Base-by-base conservation (phyloP, 2,113 vertebrate genomes). In the Pelecanus crispus region DNA sequence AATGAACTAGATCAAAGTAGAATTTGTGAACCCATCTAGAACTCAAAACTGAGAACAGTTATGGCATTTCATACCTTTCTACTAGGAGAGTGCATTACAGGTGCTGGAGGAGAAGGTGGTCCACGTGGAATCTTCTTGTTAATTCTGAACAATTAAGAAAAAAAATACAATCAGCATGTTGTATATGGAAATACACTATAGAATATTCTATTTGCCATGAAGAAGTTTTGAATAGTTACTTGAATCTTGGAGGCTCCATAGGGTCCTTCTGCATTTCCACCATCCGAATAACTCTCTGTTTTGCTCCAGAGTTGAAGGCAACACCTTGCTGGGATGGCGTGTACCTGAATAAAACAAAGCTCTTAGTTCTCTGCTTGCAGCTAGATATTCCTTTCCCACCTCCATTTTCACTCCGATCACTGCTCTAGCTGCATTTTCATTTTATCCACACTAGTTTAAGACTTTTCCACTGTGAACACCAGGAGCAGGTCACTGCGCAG, bases 181-280 rank as follows among this genome's bases (percentile, higher is more conserved):
- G 49, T 93, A 56, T 91, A 70, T 55, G 26, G 56, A 91, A 90
- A 88, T 20, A 65, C 11, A 34, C 11, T 78, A 66, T 38, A 63
- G 28, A 90, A 85, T 56, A 17, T 55, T 75, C 26, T 71, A 62
- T n/a, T 56, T 84, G 47, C 26, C 25, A 36, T 17, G 22, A 94
- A 90, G 5, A 84, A 73, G 32, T 80, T 55, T 13, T 52, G 78
- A 58, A 81, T 59, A 98, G 94, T 98, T 98, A 99, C 99, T 99
- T 99, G 94, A 99, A 99, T 52, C 99, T 98, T 81, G 99, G 99
- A 28, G 99, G 99, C 66, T 99, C 99, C 99, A 99, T 99, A 19
- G 99, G 99, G 85, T 99, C 99, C 94, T 99, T 99, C 96, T 99
- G 99, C 99, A 99, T 99, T 97, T 99, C 99, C 95, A 99, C 99